phyloP scores from a whole-genome alignment of 1,140 invertebrate species.

The Tetramorium simillimum region DNA sequence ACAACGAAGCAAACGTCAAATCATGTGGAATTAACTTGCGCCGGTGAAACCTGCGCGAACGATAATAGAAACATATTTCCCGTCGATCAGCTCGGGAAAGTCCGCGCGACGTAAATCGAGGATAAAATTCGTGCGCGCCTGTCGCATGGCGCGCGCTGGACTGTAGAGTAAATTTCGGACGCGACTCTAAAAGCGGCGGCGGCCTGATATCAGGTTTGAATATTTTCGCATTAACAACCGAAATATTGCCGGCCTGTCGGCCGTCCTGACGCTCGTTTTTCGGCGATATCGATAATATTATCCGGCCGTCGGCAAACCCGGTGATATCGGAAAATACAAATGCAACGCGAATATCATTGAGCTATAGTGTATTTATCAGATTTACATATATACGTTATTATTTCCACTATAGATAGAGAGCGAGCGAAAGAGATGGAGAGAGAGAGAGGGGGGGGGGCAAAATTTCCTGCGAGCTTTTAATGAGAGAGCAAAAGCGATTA shows the following conservation, averaged over 20 bases:
- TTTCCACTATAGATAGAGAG: background rate
- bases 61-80: conserved; percentile 57
- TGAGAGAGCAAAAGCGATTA: conserved; percentile 26
- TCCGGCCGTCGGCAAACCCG: conserved; percentile 1
- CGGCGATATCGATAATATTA: conserved; percentile 55
- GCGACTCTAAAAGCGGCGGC: conserved; percentile 7
- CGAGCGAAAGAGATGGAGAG: background rate
- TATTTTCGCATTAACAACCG: conserved; percentile 58
- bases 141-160: background rate
- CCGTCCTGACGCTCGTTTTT: conserved; percentile 31
- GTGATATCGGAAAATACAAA: conserved; percentile 59
- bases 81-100: conserved; percentile 24
- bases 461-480: conserved; percentile 25
- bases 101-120: conserved; percentile 49
- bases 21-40: conserved; percentile 48
- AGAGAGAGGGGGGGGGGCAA: too few relatives aligned
- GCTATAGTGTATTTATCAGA: conserved; percentile 62
- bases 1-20: conserved; percentile 50
- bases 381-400: conserved; percentile 46
- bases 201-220: conserved; percentile 39
- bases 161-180: conserved; percentile 3
- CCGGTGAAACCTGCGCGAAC: conserved; percentile 16
- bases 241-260: background rate
- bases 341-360: conserved; percentile 55
- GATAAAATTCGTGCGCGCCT: conserved; percentile 34